These are phyloP conservation scores for Narcine bancroftii DNA, from an alignment of 2,113 vertebrate species.

Conservation along the genomic window DNA sequence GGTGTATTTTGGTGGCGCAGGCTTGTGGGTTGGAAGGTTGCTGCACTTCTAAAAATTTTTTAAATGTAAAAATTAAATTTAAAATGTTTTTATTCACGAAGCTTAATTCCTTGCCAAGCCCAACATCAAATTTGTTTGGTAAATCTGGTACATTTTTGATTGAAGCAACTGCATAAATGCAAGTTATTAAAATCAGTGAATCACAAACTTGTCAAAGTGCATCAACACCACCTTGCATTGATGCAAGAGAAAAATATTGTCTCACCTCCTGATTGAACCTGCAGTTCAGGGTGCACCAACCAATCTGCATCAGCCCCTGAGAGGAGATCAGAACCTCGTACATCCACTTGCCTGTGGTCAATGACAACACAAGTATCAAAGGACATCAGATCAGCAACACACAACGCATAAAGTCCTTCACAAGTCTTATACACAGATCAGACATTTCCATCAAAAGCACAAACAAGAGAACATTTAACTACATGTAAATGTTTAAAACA, in stretches of 20 bases:
- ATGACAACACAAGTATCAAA: slow-evolving; percentile 33
- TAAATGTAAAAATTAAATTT: no score
- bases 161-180: neutral
- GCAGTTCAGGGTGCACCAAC: slow-evolving; percentile 94
- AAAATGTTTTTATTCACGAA: no score
- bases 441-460: neutral
- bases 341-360: slow-evolving; percentile 83
- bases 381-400: neutral
- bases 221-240: neutral
- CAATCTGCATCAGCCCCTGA: slow-evolving; percentile 97
- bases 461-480: neutral
- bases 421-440: neutral
- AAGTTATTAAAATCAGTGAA: neutral
- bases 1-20: no score
- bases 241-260: neutral
- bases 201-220: neutral
- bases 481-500: neutral
- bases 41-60: no score
- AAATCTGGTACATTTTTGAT: neutral
- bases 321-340: slow-evolving; percentile 98
- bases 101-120: no score
- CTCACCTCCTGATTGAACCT: slow-evolving; percentile 96
- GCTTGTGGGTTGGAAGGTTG: no score
- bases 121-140: no score
- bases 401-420: neutral